A percentile compares a stretch with the other conserved stretches of the same genome.
Conservation (phyloP, 2,113 vertebrate genomes). For the Myrmecobius fasciatus region DNA sequence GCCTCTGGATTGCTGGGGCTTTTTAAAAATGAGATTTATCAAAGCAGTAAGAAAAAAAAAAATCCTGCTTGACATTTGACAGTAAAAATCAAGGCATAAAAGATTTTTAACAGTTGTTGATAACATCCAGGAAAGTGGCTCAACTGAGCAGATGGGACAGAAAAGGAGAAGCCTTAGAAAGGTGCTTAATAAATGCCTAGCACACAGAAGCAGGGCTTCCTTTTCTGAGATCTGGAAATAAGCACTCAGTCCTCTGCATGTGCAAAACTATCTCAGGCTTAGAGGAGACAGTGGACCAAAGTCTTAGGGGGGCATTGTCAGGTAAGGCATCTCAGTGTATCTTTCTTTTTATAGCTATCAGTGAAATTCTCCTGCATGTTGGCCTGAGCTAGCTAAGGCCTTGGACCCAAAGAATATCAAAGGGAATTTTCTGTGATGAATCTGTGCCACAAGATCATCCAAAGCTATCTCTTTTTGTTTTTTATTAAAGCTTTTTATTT, state of each 20-base stretch:
- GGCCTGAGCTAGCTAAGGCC: not conserved
- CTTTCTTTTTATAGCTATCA: not conserved
- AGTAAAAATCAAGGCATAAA: constrained; percentile 51
- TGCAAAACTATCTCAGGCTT: not conserved
- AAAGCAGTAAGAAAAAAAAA: not conserved
- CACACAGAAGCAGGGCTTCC: not conserved
- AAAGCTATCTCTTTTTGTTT: not conserved
- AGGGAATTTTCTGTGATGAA: not conserved
- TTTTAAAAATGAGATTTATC: not conserved
- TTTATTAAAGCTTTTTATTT: no score
- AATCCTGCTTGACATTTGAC: constrained; percentile 48
- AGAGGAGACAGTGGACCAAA: not conserved
- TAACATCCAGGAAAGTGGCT: not conserved
- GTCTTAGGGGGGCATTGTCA: not conserved
- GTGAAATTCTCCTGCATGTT: not conserved
- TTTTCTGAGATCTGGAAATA: not conserved
- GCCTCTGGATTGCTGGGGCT: not conserved
- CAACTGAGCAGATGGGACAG: not conserved
- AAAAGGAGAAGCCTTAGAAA: not conserved
- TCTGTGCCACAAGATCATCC: not conserved
- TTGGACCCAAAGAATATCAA: not conserved
- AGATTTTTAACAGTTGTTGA: not conserved
- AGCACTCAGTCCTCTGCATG: not conserved
- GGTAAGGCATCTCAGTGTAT: constrained; percentile 27
- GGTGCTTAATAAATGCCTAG: not conserved